phyloP scores from a whole-genome alignment of 2,797 vertebrate genomes.

The Varecia variegata region DNA sequence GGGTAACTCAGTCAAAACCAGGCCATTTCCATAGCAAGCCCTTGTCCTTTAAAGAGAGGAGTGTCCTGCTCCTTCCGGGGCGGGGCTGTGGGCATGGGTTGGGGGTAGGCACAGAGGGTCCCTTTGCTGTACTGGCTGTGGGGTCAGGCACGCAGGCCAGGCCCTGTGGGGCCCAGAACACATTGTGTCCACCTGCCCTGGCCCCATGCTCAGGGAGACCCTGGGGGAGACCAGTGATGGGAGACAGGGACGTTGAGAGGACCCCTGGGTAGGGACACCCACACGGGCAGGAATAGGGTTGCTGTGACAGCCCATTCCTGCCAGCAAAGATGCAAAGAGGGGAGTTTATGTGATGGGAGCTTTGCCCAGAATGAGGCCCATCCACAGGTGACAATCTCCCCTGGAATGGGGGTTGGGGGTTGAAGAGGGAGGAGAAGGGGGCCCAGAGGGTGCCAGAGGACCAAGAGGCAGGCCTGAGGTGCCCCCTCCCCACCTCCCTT shows the following conservation, averaged over 20 bases:
- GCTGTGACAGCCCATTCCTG: neutral
- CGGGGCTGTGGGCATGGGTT: neutral
- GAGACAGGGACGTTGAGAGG: neutral
- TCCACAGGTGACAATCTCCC: neutral
- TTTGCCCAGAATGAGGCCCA: neutral
- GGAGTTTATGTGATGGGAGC: too few relatives aligned
- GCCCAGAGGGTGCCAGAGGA: neutral
- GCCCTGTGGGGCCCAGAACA: neutral
- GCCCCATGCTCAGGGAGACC: neutral
- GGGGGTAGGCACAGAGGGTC: neutral
- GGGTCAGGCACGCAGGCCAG: neutral
- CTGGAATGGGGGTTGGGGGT: neutral
- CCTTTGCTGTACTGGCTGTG: neutral
- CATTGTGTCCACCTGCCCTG: too few relatives aligned
- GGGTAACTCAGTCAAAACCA: neutral
- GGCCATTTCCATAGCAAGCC: neutral
- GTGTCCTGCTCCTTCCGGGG: neutral
- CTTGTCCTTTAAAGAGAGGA: neutral
- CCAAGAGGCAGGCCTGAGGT: neutral
- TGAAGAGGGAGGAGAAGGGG: neutral
- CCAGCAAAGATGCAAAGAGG: neutral
- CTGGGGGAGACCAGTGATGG: neutral
- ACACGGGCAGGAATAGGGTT: too few relatives aligned
- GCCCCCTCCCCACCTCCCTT: neutral
- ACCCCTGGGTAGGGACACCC: too few relatives aligned